Evolutionary conservation across 1,140 invertebrate genomes (phyloP).

Genomic region (Neodiprion fabricii): DNA sequence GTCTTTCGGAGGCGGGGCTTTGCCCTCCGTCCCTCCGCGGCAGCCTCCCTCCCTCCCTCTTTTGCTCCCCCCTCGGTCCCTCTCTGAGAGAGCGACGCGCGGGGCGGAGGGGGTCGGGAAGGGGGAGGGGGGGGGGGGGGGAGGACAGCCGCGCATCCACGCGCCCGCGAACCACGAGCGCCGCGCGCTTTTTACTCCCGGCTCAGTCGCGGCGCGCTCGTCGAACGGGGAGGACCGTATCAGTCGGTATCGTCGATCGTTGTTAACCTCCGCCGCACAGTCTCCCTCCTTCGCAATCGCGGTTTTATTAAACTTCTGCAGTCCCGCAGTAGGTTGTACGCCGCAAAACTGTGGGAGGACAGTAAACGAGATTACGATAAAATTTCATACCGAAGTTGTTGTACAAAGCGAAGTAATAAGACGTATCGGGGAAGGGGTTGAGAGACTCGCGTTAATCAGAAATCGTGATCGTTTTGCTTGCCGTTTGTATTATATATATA

Average conservation of each 20-base stretch:
- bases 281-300: slow-evolving; percentile 30
- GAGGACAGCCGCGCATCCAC: neutral
- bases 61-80: slow-evolving; percentile 14
- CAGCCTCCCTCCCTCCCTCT: slow-evolving; percentile 22
- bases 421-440: no score
- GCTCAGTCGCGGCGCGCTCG: slow-evolving; percentile 62
- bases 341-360: no score
- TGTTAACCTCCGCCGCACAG: slow-evolving; percentile 20
- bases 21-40: slow-evolving; percentile 27
- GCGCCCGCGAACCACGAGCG: slow-evolving; percentile 2
- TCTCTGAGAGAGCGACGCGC: slow-evolving; percentile 28
- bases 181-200: slow-evolving; percentile 33
- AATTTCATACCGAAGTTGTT: no score
- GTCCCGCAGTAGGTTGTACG: no score
- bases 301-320: neutral
- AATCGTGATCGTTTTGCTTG: no score
- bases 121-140: slow-evolving; percentile 26
- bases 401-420: no score
- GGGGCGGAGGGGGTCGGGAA: slow-evolving; percentile 30
- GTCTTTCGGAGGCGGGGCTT: slow-evolving; percentile 30
- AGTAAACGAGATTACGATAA: no score
- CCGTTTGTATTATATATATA: no score
- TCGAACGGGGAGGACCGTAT: slow-evolving; percentile 57
- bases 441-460: no score
- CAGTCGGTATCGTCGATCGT: slow-evolving; percentile 11